Evolutionary conservation across 2,888 invertebrate species (phyloP).

Genomic region (Chalcosyrphus nemorum): DNA sequence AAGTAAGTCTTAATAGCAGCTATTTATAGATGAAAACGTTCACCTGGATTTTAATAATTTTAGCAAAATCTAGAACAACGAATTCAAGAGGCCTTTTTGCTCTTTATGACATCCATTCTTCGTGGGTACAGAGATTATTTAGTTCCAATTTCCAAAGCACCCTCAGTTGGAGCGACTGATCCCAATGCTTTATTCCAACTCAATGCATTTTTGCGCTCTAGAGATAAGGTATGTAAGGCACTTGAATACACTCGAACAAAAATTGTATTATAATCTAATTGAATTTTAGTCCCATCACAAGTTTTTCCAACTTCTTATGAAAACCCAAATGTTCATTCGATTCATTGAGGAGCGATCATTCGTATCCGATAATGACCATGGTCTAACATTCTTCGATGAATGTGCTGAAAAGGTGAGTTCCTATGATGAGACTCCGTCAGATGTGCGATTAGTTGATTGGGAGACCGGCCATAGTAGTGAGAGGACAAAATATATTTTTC

Average conservation of each 20-base stretch:
- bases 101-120: slow-evolving; percentile 96
- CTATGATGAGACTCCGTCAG: slow-evolving; percentile 83
- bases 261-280: neutral
- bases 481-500: slow-evolving; percentile 96
- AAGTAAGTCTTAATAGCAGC: slow-evolving; percentile 81
- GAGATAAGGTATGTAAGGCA: slow-evolving; percentile 89
- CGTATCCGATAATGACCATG: slow-evolving; percentile 98
- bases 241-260: too few species aligned
- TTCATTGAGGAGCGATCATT: slow-evolving; percentile 99
- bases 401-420: slow-evolving; percentile 91
- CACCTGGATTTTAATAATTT: slow-evolving; percentile 9
- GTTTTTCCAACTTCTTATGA: slow-evolving; percentile 94
- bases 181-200: slow-evolving; percentile 97
- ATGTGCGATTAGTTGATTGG: slow-evolving; percentile 89
- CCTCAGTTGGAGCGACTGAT: slow-evolving; percentile 96
- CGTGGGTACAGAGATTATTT: slow-evolving; percentile 94
- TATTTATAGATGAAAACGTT: too few species aligned
- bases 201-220: slow-evolving; percentile 92
- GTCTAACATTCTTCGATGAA: slow-evolving; percentile 98
- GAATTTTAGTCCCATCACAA: slow-evolving; percentile 87
- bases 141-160: slow-evolving; percentile 96
- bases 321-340: slow-evolving; percentile 98
- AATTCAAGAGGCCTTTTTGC: slow-evolving; percentile 98
- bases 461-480: slow-evolving; percentile 92
- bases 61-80: slow-evolving; percentile 93